Evolutionary conservation across 64 coral and sea anemone species (phyloP).

Genomic region (Cladopsammia gracilis): DNA sequence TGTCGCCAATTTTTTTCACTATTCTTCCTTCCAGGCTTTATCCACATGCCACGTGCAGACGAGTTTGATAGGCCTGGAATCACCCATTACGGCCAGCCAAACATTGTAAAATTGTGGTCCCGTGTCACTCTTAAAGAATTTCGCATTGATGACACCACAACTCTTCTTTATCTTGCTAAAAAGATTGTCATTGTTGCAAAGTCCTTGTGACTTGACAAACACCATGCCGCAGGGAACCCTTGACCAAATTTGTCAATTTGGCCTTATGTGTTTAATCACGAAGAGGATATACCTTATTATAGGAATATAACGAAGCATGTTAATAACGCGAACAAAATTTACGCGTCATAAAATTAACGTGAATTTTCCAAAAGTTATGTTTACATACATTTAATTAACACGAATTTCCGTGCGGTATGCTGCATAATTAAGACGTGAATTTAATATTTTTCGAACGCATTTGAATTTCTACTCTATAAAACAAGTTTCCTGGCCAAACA

Average conservation of each 20-base stretch:
- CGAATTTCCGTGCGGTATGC: background rate
- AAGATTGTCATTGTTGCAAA: slow-evolving; percentile 69
- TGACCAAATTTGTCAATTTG: slow-evolving; percentile 55
- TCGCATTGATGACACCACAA: background rate
- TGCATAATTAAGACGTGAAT: slow-evolving; percentile 43
- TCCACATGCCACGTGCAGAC: slow-evolving; percentile 78
- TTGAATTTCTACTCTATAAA: background rate
- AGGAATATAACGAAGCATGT: too few relatives aligned
- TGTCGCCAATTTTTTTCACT: slow-evolving; percentile 31
- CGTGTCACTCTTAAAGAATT: slow-evolving; percentile 61
- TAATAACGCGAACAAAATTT: too few relatives aligned
- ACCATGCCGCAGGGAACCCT: slow-evolving; percentile 71
- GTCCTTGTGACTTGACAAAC: slow-evolving; percentile 61
- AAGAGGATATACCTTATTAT: too few relatives aligned
- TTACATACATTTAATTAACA: too few relatives aligned
- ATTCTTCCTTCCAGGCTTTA: slow-evolving; percentile 49
- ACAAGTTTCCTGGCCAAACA: too few relatives aligned
- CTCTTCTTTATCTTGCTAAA: slow-evolving; percentile 56
- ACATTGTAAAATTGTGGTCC: slow-evolving; percentile 69
- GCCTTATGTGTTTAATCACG: too few relatives aligned
- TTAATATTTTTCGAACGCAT: slow-evolving; percentile 26
- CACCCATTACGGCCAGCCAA: slow-evolving; percentile 52
- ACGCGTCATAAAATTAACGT: background rate
- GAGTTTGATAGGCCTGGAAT: slow-evolving; percentile 21
- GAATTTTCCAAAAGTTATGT: too few relatives aligned